Base-by-base conservation (phyloP, 2,888 invertebrate genomes). In the Himalopsyche japonica region DNA sequence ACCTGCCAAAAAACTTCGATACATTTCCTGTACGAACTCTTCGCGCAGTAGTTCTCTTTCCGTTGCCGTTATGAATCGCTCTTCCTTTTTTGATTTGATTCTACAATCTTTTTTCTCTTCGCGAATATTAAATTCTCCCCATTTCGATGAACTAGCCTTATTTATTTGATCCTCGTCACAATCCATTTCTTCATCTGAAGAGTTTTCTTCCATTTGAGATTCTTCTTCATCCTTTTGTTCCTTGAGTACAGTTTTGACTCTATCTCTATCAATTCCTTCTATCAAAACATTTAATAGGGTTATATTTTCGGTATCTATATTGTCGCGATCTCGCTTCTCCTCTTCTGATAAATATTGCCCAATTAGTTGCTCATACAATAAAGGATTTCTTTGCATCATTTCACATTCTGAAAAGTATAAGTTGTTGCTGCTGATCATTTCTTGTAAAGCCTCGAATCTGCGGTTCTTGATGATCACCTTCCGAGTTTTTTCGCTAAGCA, bases 351-450 rank as follows among this genome's bases (percentile, higher is more conserved):
- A 90, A 90, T 96, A 98, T 88, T 95, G 96, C 0, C 98, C 98
- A 76, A 99, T 93, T 87, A 99, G 91, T 88, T 98, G 96, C 87
- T 98, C 97, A 91, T 97, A 99, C 0, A 98, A 90, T 81, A 97
- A 92, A 0, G 98, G 99, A 90, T 98, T 97, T 85, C 99, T 92
- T 87, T 94, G 95, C 94, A 97, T 97, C 98, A 99, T 99, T 92
- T 97, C 96, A 85, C 94, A 94, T 89, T 98, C 98, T 89, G 96
- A 96, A 89, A 99, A 99, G 90, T 98, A 98, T 34, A 93, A 92
- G 87, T 94, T 93, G 15, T 94, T 93, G 87, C 95, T 93, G 80
- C 93, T 91, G 57, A 96, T 92, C 87, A 98, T 90, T 88, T 94
- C 93, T 88, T 96, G 94, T 89, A 98, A 91, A 1, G 98, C 98